Evolutionary conservation across 2,113 vertebrate genomes (phyloP).

Genomic region (Rattus norvegicus): GRCr8 NC_086029.1:21836001-21836500

Average conservation of each 20-base stretch:
- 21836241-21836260: background rate
- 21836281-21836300: background rate
- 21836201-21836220: background rate
- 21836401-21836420: background rate
- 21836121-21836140: background rate
- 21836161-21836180: background rate
- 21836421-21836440: background rate
- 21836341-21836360: background rate
- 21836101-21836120: background rate
- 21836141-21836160: background rate
- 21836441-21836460: background rate
- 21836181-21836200: background rate
- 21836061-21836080: background rate
- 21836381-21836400: background rate
- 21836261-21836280: slow-evolving; percentile 36
- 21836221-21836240: background rate
- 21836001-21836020: background rate
- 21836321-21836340: slow-evolving; percentile 3
- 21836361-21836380: background rate
- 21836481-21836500: slow-evolving; percentile 43
- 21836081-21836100: background rate
- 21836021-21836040: background rate
- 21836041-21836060: background rate
- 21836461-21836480: slow-evolving; percentile 1
- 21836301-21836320: background rate